Percentiles rank a stretch among this genome's conserved stretches.
phyloP scores from a whole-genome alignment of 2,797 vertebrate species.

The Vultur gryphus region DNA sequence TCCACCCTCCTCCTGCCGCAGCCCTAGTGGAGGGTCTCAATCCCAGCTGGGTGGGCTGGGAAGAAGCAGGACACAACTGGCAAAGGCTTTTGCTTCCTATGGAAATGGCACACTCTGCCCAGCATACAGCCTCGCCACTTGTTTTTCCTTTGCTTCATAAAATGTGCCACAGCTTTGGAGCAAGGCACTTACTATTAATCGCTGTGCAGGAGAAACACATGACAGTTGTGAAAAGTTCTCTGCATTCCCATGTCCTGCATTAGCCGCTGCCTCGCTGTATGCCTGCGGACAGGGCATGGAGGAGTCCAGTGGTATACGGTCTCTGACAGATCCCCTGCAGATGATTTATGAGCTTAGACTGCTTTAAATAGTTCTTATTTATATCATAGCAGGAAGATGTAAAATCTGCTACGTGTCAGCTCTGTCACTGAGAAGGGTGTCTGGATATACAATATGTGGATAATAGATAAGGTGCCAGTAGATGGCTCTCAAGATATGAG shows the following conservation, averaged over 20 bases:
- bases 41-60: background rate
- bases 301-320: background rate
- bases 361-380: background rate
- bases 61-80: background rate
- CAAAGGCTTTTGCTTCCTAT: background rate
- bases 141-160: background rate
- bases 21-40: background rate
- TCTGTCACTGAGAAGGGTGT: background rate
- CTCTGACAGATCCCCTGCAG: background rate
- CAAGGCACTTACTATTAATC: background rate
- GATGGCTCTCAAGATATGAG: conserved; percentile 64
- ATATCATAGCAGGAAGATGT: background rate
- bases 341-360: background rate
- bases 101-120: background rate
- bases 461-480: conserved; percentile 54
- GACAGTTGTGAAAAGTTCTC: background rate
- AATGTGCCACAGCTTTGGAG: background rate
- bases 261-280: background rate
- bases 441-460: background rate
- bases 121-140: background rate
- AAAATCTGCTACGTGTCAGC: background rate
- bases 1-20: background rate
- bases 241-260: background rate
- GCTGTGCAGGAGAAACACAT: rapidly evolving
- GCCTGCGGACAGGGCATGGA: background rate